Percentiles rank a stretch among this genome's conserved stretches.
Conservation (phyloP, 2,888 invertebrate species). For the Apodemia mormo region DNA sequence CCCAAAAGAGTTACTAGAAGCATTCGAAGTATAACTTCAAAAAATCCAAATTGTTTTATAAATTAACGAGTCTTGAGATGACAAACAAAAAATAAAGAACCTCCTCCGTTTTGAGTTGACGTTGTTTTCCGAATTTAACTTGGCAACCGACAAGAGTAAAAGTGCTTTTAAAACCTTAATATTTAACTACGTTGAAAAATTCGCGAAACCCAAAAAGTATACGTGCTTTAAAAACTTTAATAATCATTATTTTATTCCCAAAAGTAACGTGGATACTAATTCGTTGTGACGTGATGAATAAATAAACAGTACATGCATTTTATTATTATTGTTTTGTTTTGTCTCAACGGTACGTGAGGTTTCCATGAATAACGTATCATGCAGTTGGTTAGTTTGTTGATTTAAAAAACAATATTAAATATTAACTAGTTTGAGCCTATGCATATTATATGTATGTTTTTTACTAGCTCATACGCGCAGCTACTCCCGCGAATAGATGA, state of each 20-base stretch:
- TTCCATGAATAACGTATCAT: background rate
- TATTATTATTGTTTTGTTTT: slow-evolving; percentile 4
- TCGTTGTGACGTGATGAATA: background rate
- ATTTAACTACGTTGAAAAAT: background rate
- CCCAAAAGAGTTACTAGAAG: too few relatives aligned
- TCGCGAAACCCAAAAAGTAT: background rate
- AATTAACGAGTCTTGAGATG: too few relatives aligned
- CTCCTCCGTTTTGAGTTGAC: too few relatives aligned
- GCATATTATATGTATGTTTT: background rate
- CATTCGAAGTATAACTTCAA: too few relatives aligned
- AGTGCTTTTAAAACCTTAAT: background rate
- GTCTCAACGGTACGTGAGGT: slow-evolving; percentile 1
- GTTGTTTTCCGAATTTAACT: background rate
- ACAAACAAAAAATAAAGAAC: too few relatives aligned
- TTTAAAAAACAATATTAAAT: too few relatives aligned
- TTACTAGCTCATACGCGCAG: too few relatives aligned
- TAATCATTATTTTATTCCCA: background rate
- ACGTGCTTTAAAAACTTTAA: background rate
- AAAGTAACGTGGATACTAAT: background rate
- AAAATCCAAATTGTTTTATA: too few relatives aligned
- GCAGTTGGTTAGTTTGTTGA: too few relatives aligned
- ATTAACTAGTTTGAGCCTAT: too few relatives aligned
- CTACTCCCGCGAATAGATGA: too few relatives aligned
- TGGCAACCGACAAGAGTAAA: background rate
- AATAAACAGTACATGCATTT: slow-evolving; percentile 1